These are phyloP conservation scores for Apotomis betuletana DNA, from an alignment of 2,888 invertebrate genomes.

Conservation along the genomic window DNA sequence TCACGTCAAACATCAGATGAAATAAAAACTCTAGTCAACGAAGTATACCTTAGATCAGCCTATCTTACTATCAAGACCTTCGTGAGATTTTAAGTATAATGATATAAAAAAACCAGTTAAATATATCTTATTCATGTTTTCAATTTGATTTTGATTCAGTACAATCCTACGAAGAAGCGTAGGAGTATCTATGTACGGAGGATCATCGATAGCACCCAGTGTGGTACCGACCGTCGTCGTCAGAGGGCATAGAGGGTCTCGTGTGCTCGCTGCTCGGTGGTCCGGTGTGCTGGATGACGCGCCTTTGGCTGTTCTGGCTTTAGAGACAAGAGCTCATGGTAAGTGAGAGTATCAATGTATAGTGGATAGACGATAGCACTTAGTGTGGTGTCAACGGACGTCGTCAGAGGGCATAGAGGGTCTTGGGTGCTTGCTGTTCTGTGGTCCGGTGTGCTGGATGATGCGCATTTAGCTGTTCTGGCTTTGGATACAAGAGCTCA, in stretches of 20 bases:
- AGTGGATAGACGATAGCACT: too few species aligned
- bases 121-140: too few species aligned
- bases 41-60: too few species aligned
- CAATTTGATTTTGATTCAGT: conserved; percentile 50
- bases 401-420: too few species aligned
- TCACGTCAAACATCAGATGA: too few species aligned
- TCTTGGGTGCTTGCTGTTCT: too few species aligned
- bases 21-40: too few species aligned
- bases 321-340: conserved; percentile 77
- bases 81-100: too few species aligned
- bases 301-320: conserved; percentile 73
- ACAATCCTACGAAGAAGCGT: conserved; percentile 72
- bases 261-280: conserved; percentile 78
- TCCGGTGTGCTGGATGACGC: conserved; percentile 77
- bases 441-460: too few species aligned
- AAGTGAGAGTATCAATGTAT: conserved; percentile 40
- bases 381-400: too few species aligned
- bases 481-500: conserved; percentile 47
- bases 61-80: too few species aligned
- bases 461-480: not conserved
- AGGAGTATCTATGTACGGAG: conserved; percentile 78
- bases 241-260: conserved; percentile 72
- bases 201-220: conserved; percentile 60
- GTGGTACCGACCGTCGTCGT: conserved; percentile 75
- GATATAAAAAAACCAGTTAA: too few species aligned